phyloP scores from a whole-genome alignment of 2,113 vertebrate genomes.

The Seriola dumerili region DNA sequence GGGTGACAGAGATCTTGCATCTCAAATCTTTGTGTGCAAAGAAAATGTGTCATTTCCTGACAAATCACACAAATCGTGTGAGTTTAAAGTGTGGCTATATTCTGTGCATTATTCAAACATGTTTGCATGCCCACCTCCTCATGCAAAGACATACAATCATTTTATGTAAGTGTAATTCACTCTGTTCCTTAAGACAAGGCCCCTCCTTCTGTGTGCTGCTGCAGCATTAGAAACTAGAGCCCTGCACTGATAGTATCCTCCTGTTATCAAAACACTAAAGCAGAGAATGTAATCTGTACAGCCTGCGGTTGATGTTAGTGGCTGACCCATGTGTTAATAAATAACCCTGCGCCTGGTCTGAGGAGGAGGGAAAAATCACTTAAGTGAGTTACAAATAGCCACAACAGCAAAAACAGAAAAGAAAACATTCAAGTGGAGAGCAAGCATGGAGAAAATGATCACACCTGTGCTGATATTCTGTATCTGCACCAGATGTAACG shows the following conservation, averaged over 20 bases:
- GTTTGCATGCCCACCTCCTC: background rate
- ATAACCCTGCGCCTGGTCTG: slow-evolving; percentile 38
- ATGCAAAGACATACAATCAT: background rate
- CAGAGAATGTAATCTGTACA: slow-evolving; percentile 41
- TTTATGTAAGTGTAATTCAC: background rate
- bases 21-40: background rate
- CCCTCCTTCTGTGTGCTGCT: background rate
- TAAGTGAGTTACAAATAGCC: slow-evolving; percentile 7
- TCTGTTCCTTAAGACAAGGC: background rate
- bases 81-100: slow-evolving; percentile 1
- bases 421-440: background rate
- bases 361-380: slow-evolving; percentile 38
- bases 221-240: background rate
- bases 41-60: background rate
- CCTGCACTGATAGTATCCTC: background rate
- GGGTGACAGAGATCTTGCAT: background rate
- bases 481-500: background rate
- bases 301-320: slow-evolving; percentile 38
- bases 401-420: slow-evolving; percentile 11
- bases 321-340: slow-evolving; percentile 56
- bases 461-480: background rate
- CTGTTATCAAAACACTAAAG: slow-evolving; percentile 53
- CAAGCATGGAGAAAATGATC: background rate
- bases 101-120: background rate
- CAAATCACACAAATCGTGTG: background rate